Conservation (phyloP, 2,113 vertebrate species). For the Redunca redunca region DNA sequence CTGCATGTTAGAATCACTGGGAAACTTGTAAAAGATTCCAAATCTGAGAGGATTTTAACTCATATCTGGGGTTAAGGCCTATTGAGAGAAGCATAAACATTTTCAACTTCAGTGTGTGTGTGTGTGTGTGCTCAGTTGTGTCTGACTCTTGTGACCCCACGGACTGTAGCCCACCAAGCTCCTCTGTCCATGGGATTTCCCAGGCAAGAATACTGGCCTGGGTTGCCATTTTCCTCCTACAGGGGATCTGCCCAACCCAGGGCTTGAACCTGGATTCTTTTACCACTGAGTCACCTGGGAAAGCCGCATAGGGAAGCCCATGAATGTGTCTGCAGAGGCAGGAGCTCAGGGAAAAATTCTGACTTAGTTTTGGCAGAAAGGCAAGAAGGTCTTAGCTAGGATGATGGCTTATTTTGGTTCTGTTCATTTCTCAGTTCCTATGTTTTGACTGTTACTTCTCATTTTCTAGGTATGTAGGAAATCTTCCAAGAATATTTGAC, state of each 20-base stretch:
- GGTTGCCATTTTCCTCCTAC: not conserved
- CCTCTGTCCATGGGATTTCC: not conserved
- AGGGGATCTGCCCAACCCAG: not conserved
- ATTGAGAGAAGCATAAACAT: not conserved
- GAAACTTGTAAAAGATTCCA: not conserved
- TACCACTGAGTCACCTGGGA: not conserved
- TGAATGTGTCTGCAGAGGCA: not conserved
- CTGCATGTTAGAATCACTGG: not conserved
- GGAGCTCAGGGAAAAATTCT: not conserved
- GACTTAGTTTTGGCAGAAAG: not conserved
- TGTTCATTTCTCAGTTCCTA: not conserved
- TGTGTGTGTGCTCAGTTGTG: not conserved
- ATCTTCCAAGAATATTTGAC: conserved; percentile 97
- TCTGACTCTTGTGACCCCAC: not conserved
- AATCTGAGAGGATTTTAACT: not conserved
- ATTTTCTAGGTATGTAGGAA: conserved; percentile 93
- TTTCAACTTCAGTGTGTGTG: not conserved
- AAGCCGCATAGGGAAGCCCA: not conserved
- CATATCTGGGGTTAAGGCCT: not conserved
- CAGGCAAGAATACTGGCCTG: not conserved
- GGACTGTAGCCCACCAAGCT: not conserved
- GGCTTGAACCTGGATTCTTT: not conserved
- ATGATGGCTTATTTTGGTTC: not conserved
- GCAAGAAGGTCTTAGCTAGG: not conserved
- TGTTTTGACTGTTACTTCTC: conserved; percentile 57